Percentiles rank a stretch among this genome's conserved stretches.
phyloP scores from a whole-genome alignment of 1,140 invertebrate species.

The Caenorhabditis tropicalis region DNA sequence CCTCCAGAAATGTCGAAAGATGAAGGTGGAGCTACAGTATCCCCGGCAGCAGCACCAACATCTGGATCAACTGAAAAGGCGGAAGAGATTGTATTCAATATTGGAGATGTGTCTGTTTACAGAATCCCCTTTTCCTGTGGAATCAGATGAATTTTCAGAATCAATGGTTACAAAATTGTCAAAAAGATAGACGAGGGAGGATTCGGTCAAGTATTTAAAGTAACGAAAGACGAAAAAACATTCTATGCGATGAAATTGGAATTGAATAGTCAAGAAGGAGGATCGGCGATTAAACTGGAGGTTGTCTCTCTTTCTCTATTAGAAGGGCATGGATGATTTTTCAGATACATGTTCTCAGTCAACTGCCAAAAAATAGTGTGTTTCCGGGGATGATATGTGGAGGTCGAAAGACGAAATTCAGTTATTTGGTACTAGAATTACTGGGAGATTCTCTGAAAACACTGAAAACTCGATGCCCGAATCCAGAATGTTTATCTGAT shows the following conservation, averaged over 20 bases:
- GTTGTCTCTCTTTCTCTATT: not conserved
- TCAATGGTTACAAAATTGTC: not conserved
- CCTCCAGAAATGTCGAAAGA: not conserved
- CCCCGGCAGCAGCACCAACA: not conserved
- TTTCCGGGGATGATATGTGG: not conserved
- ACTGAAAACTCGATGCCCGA: not conserved
- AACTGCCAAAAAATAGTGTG: not conserved
- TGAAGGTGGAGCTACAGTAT: not conserved
- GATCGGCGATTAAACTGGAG: conserved; percentile 31
- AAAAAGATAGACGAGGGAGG: conserved; percentile 24
- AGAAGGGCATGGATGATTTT: not conserved
- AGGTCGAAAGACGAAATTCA: not conserved
- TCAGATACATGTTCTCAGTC: not conserved
- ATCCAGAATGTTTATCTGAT: not conserved
- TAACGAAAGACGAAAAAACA: conserved; percentile 28
- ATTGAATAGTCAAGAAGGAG: conserved; percentile 1
- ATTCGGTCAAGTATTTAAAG: conserved; percentile 21
- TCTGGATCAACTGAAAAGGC: not conserved
- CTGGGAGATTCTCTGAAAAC: not conserved
- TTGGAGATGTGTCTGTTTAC: too few relatives aligned
- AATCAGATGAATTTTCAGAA: too few relatives aligned
- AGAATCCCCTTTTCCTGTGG: too few relatives aligned
- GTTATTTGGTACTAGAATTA: not conserved
- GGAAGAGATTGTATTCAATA: too few relatives aligned
- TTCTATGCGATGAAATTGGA: conserved; percentile 37